Evolutionary conservation across 2,113 vertebrate species (phyloP).

Genomic region (Heloderma charlesbogerti): DNA sequence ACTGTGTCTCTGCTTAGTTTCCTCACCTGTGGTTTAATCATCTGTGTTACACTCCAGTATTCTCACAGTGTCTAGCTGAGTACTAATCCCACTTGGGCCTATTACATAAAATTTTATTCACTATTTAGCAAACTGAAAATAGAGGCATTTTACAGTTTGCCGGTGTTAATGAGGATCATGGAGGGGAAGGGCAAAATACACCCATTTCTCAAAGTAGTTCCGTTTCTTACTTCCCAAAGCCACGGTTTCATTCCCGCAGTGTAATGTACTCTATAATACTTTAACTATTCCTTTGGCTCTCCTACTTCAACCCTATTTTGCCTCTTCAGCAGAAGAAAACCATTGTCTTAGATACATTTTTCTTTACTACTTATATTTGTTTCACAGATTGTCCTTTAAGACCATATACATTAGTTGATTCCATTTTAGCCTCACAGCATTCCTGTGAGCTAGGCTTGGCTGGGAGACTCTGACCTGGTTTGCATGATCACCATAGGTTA

Average conservation of each 20-base stretch:
- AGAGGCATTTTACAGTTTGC: slow-evolving; percentile 37
- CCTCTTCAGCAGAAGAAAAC: background rate
- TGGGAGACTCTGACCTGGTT: too few species aligned
- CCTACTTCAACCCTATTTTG: background rate
- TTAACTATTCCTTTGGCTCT: background rate
- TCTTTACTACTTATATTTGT: background rate
- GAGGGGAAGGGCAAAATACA: slow-evolving; percentile 11
- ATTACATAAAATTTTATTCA: slow-evolving; percentile 43
- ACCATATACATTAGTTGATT: background rate
- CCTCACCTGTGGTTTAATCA: slow-evolving; percentile 37
- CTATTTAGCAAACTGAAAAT: slow-evolving; percentile 44
- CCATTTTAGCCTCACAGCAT: background rate
- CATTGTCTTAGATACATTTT: background rate
- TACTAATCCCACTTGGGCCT: slow-evolving; percentile 39
- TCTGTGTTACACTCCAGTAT: slow-evolving; percentile 34
- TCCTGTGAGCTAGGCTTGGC: background rate
- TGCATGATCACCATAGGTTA: too few species aligned
- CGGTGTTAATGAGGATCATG: slow-evolving; percentile 41
- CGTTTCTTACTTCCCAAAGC: background rate
- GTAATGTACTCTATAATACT: background rate
- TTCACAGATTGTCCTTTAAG: background rate
- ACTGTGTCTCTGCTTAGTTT: slow-evolving; percentile 31
- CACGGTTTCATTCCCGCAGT: background rate
- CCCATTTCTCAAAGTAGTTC: slow-evolving; percentile 17
- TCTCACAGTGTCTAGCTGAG: slow-evolving; percentile 30